These are phyloP conservation scores for Vulpes vulpes DNA, from an alignment of 2,113 vertebrate genomes.

Conservation along the genomic window DNA sequence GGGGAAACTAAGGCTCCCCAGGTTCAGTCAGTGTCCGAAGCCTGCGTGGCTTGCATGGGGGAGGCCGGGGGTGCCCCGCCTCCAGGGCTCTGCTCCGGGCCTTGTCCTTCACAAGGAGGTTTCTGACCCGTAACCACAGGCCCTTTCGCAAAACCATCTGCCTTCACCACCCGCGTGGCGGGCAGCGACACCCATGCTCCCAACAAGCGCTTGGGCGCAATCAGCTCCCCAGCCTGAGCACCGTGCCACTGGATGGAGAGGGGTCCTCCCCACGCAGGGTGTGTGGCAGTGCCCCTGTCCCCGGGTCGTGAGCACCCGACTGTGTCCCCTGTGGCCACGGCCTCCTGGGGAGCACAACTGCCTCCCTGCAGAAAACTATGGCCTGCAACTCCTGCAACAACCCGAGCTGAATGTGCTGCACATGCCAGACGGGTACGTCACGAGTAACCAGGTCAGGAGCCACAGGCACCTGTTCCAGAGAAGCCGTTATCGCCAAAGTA, in stretches of 20 bases:
- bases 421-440: background rate
- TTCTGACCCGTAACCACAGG: background rate
- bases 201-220: too few species aligned
- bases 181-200: too few species aligned
- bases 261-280: rapidly evolving
- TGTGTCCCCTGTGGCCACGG: too few species aligned
- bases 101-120: background rate
- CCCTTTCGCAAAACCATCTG: background rate
- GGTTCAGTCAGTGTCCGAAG: background rate
- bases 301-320: too few species aligned
- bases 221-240: background rate
- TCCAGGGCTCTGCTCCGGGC: background rate
- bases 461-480: background rate
- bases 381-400: background rate
- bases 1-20: background rate
- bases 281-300: too few species aligned
- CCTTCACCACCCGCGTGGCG: too few species aligned
- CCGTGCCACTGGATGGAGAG: rapidly evolving
- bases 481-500: background rate
- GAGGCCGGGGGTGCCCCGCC: background rate
- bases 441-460: background rate
- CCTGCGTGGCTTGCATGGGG: background rate
- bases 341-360: background rate
- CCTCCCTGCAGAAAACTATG: background rate
- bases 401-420: background rate